Percentiles rank a stretch among this genome's conserved stretches.
Conservation (phyloP, 2,113 vertebrate species). For the Aviceda subcristata region DNA sequence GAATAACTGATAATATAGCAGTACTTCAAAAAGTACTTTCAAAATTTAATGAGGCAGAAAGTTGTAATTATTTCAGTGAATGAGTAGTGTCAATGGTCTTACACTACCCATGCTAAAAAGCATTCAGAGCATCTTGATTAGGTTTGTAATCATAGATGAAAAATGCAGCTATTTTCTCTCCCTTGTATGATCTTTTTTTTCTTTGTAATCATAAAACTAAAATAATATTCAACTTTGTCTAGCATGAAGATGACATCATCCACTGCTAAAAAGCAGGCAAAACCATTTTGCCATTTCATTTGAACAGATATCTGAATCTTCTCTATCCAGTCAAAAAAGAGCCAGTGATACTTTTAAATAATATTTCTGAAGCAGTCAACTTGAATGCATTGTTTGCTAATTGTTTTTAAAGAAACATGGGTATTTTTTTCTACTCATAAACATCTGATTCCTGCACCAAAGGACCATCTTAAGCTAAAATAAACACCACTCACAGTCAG, state of each 20-base stretch:
- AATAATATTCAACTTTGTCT: neutral
- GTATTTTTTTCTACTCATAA: neutral
- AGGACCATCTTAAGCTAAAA: neutral
- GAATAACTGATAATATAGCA: neutral
- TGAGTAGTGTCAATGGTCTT: neutral
- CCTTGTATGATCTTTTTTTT: neutral
- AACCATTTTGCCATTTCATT: neutral
- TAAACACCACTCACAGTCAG: neutral
- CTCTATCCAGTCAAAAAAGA: neutral
- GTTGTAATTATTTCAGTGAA: neutral
- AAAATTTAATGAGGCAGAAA: neutral
- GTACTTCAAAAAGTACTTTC: neutral
- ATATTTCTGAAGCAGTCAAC: neutral
- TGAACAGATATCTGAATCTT: neutral
- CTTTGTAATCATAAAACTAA: neutral
- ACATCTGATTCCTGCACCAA: neutral
- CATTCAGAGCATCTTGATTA: neutral
- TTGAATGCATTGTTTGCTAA: neutral
- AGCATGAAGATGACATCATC: neutral
- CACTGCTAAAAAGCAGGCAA: neutral
- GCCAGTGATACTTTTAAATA: neutral
- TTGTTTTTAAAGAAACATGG: neutral
- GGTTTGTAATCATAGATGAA: neutral
- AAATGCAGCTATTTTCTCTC: neutral
- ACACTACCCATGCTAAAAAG: neutral